phyloP scores from a whole-genome alignment of 1,140 invertebrate genomes.

The Aleiodes sp. region DNA sequence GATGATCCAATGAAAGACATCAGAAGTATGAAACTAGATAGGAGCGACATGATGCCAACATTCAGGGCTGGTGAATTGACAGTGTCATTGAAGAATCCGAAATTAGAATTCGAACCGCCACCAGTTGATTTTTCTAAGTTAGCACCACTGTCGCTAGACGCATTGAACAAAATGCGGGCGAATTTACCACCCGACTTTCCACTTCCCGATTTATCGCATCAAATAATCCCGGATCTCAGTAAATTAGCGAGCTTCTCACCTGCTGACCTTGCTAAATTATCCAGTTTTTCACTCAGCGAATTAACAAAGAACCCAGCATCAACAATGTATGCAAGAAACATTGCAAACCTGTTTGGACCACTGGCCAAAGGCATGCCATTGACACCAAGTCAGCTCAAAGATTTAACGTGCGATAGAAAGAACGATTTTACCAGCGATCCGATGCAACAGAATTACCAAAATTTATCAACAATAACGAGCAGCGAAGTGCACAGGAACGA shows the following conservation, averaged over 20 bases:
- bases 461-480: too few relatives aligned
- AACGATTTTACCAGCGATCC: not conserved
- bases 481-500: not conserved
- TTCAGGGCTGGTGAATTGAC: slow-evolving; percentile 62
- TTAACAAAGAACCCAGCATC: slow-evolving; percentile 59
- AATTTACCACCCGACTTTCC: slow-evolving; percentile 50
- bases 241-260: slow-evolving; percentile 55
- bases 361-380: slow-evolving; percentile 46
- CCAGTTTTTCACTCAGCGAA: slow-evolving; percentile 58
- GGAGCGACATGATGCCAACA: slow-evolving; percentile 54
- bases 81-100: slow-evolving; percentile 59
- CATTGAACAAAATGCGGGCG: slow-evolving; percentile 32
- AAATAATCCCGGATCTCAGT: slow-evolving; percentile 56
- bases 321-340: slow-evolving; percentile 59
- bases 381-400: slow-evolving; percentile 17
- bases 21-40: slow-evolving; percentile 26
- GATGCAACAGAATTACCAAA: slow-evolving; percentile 8
- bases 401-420: slow-evolving; percentile 23
- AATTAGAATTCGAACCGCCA: slow-evolving; percentile 58
- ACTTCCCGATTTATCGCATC: slow-evolving; percentile 55
- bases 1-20: slow-evolving; percentile 49
- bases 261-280: slow-evolving; percentile 57
- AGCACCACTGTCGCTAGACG: slow-evolving; percentile 39
- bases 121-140: slow-evolving; percentile 57
- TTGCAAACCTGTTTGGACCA: slow-evolving; percentile 61